Base-by-base conservation (phyloP, 2,888 invertebrate genomes). In the Trilocha varians region DNA sequence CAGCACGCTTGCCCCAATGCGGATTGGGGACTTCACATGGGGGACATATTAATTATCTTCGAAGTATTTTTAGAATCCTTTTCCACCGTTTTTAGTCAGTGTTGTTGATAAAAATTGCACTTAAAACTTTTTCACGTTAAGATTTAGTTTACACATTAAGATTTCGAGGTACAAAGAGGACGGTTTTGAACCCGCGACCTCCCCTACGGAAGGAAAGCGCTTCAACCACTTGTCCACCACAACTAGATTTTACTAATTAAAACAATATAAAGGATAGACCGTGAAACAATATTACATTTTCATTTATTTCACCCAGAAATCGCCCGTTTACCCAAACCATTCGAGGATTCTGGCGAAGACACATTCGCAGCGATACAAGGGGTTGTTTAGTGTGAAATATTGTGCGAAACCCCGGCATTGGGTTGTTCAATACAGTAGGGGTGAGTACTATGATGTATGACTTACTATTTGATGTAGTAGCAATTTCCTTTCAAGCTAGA, bases 321-420 rank as follows among this genome's bases (percentile, higher is more conserved):
- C 41, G 46, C 41, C 15, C 33, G 43, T 43, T 34, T 41, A 2
- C 16, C 16, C 47, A 50, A 50, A 52, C 40, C 42, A 44, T 48
- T 53, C 48, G 45, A 48, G 50, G 43, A 49, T 49, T 52, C 53
- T 55, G 45, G 49, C 48, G 42, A 46, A 43, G 48, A 47, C 54
- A 51, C 46, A 53, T 57, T 60, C 52, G 59, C 53, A 57, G 62
- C 56, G 59, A 63, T 57, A 62, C 62, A 53, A 53, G 59, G 48
- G 50, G 54, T 52, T 59, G 52, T 50, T 52, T 59, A 60, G 60
- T 57, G 50, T 50, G 56, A 56, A 52, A 55, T 56, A 62, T 53
- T 52, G 55, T 38, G 38, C 41, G 44, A 40, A 44, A 48, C 44
- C 32, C 34, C 9, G 13, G 33, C 16, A 33, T 5, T 5, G 39